Conservation (phyloP, 2,113 vertebrate species). For the Chloropsis hardwickii region DNA sequence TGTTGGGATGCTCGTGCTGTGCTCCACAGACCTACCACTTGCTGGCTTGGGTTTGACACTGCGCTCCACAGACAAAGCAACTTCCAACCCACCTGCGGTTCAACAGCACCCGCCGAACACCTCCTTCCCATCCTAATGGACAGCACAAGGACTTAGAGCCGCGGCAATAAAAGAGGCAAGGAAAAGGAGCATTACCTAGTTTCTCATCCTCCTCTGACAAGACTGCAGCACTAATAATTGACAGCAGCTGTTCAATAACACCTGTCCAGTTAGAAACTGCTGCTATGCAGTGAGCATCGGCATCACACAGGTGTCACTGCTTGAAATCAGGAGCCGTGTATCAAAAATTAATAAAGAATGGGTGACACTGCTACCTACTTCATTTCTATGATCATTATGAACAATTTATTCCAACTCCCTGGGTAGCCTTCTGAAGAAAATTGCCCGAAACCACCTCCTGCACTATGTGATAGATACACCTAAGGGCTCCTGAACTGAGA, state of each 20-base stretch:
- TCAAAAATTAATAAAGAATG: background rate
- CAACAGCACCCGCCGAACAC: background rate
- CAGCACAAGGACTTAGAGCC: rapidly evolving
- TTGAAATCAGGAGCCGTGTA: background rate
- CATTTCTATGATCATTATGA: background rate
- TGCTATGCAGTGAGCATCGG: background rate
- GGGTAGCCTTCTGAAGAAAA: background rate
- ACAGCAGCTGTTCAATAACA: background rate
- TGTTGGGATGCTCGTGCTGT: background rate
- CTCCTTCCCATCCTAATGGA: rapidly evolving
- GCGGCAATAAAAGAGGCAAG: background rate
- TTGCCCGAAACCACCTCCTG: background rate
- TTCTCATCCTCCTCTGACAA: background rate
- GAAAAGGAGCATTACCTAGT: background rate
- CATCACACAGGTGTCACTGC: background rate
- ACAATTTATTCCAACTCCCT: background rate
- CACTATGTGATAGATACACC: rapidly evolving
- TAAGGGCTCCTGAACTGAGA: background rate
- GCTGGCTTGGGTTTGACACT: background rate
- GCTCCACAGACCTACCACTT: background rate
- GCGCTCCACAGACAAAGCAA: rapidly evolving
- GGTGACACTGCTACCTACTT: background rate
- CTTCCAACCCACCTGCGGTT: background rate
- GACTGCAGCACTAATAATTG: background rate
- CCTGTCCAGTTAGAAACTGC: background rate